Base-by-base conservation (phyloP, 2,797 vertebrate genomes). In the Lutjanus argentimaculatus region DNA sequence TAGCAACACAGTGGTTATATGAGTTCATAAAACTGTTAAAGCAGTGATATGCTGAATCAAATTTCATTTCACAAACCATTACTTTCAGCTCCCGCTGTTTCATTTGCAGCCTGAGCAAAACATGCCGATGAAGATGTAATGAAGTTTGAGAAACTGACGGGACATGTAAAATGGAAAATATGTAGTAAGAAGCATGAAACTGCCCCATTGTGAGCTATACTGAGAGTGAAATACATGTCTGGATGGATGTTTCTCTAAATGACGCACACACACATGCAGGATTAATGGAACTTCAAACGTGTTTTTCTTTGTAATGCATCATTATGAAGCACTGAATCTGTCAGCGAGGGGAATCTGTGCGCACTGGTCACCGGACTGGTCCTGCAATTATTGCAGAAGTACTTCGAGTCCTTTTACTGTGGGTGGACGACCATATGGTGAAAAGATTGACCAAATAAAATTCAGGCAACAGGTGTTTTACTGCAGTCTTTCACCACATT, bases 271-370 rank as follows among this genome's bases (percentile, higher is more conserved):
- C 80, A 79, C 72, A 70, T 36, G 16, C 57, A 86, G 88, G 91
- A 94, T 92, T 89, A 91, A 94, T 93, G 91, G 79, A 88, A 93
- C 88, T 93, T 94, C 89, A 92, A 87, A 92, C 67, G 62, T 93
- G 92, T 94, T 95, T 95, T 94, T 87, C 93, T 95, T 91, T 87
- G 88, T 79, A 84, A 92, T 92, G 85, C 89, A 88, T 95, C 92
- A 89, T 95, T 93, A 91, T 89, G 86, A 90, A 88, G 86, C 87
- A 84, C 85, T 94, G 92, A 94, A 95, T 94, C 94, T 94, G 94
- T 95, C 94, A 93, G 84, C 82, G 62, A 64, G 68, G 58, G 64
- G 79, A 84, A 89, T 89, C 90, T 77, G 89, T 85, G 77, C 83
- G 74, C 79, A 89, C 63, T 67, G 86, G 90, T 91, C 81, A 78